Evolutionary conservation across 1,140 invertebrate species (phyloP), one percentile per base, ranked within the genome.

Genomic region (Cotesia vestalis): DNA sequence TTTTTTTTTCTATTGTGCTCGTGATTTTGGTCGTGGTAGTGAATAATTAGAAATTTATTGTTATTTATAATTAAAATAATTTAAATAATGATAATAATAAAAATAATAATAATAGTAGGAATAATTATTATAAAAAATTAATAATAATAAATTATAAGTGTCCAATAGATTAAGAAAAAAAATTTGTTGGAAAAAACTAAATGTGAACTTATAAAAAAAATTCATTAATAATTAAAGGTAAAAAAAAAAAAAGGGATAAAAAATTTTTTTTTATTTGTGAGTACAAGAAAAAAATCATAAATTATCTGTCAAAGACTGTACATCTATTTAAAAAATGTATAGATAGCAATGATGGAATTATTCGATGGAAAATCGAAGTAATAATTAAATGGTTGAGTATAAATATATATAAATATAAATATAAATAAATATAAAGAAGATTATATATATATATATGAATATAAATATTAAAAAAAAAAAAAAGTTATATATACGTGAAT

Each of bases 271-370:
- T 6, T 46, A 46, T 46, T 46, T 46, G 11, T 6, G 11, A 46
- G 40, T 36, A 59, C 57, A 53, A 40, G 17, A 46, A n/a, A 17
- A 59, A 38, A 64, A 71, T 71, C 73, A 74, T 46, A 2, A 0
- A 46, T 9, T 46, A 74, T 66, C 70, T 69, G 72, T 61, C 74
- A 17, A 76, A 76, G 75, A 76, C 75, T 76, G 75, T 76, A 74
- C 74, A 76, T 74, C 72, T 76, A 74, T 60, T 27, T 46, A 27
- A 35, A 73, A 38, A 66, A 52, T 74, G 75, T 76, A 76, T 76
- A 74, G 73, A 72, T 76, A 76, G 73, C 67, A 53, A 74, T 71
- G 67, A 67, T 67, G 63, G 55, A 73, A 73, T 72, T 53, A 74
- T 68, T 70, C 53, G 67, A 27, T 70, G 62, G 67, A 27, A 74